Percentiles rank a stretch among this genome's conserved stretches.
Evolutionary conservation across 1,140 invertebrate species (phyloP).

Genomic region (Papilio xuthus): DNA sequence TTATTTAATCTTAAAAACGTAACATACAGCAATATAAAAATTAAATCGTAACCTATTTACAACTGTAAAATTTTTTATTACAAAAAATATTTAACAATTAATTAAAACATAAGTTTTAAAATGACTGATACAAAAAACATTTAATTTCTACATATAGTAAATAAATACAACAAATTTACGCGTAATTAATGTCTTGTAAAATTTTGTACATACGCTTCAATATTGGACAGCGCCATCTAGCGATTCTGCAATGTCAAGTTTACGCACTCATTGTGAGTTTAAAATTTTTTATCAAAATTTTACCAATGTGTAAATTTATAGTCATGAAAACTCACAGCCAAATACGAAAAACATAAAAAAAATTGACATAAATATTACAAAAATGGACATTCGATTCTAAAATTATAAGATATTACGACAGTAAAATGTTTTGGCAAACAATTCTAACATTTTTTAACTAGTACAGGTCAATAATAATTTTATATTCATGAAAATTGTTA

Average conservation of each 20-base stretch:
- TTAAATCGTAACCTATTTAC: slow-evolving; percentile 7
- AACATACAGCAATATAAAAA: slow-evolving; percentile 14
- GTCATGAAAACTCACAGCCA: slow-evolving; percentile 4
- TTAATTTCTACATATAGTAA: slow-evolving; percentile 4
- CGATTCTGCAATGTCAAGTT: background rate
- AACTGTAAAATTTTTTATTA: background rate
- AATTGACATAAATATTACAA: background rate
- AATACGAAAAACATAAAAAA: background rate
- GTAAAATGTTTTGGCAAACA: no score
- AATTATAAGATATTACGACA: background rate
- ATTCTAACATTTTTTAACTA: no score
- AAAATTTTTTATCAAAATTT: background rate
- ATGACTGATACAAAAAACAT: slow-evolving; percentile 8
- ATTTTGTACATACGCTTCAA: slow-evolving; percentile 1
- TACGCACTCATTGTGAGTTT: background rate
- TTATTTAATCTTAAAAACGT: slow-evolving; percentile 19
- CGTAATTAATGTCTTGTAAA: background rate
- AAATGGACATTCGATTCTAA: background rate
- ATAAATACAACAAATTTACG: background rate
- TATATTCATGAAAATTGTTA: no score
- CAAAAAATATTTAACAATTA: background rate
- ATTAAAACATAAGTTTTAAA: background rate
- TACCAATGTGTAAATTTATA: background rate
- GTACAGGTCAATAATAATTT: no score
- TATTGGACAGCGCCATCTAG: background rate